phyloP scores from a whole-genome alignment of 2,888 invertebrate genomes.

The Eudemis profundana region DNA sequence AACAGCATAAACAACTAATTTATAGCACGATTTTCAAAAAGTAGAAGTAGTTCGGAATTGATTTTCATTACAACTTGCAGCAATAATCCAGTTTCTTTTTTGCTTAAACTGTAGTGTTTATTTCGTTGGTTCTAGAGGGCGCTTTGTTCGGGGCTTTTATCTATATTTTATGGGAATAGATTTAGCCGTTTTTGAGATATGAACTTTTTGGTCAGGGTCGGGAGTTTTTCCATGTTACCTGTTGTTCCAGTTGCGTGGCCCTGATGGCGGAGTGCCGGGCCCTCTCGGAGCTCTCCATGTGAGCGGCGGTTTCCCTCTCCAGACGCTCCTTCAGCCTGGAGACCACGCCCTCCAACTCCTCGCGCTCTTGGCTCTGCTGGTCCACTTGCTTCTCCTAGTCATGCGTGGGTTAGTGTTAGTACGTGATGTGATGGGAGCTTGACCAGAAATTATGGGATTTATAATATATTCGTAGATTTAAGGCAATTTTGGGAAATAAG shows the following conservation, averaged over 20 bases:
- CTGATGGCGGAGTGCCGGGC: conserved; percentile 83
- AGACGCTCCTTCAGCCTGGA: conserved; percentile 93
- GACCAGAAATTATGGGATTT: no score
- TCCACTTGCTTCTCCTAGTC: conserved; percentile 94
- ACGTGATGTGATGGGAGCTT: conserved; percentile 47
- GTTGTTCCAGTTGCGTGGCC: conserved; percentile 87
- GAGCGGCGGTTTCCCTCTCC: conserved; percentile 94
- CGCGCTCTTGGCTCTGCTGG: conserved; percentile 94
- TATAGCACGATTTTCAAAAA: no score
- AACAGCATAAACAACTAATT: conserved; percentile 40
- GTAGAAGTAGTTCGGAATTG: no score
- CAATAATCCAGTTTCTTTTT: no score
- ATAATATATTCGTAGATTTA: no score
- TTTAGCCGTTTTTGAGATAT: no score
- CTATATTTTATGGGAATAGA: no score
- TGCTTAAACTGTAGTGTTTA: no score
- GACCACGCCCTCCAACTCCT: conserved; percentile 94
- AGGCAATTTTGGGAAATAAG: no score
- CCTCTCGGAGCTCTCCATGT: conserved; percentile 93
- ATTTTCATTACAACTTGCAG: no score
- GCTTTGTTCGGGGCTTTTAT: no score
- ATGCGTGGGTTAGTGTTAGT: conserved; percentile 53
- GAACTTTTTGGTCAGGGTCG: not conserved
- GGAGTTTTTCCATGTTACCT: conserved; percentile 56
- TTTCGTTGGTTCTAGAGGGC: no score